Evolutionary conservation across 2,113 vertebrate genomes (phyloP), one percentile per base, ranked within the genome.

Genomic region (Gadus macrocephalus): DNA sequence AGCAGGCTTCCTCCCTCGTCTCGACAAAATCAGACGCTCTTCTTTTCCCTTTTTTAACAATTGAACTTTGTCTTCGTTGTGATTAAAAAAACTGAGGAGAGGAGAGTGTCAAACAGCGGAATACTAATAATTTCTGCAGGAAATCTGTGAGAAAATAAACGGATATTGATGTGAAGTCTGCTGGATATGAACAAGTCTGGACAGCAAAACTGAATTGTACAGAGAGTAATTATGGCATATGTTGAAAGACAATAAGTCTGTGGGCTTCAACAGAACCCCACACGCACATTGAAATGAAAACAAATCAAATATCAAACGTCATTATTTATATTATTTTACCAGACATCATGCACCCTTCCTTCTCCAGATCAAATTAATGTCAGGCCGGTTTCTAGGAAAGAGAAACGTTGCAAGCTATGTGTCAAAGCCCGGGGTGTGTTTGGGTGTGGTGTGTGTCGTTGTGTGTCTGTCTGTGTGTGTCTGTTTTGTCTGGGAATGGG

Each of bases 11-110:
- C 60, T 83, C 78, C 86, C 68, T 88, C 62, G 38, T 73, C 81
- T 86, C 77, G 83, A 79, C 85, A 85, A 85, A 84, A 87, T 84
- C 78, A 73, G 14, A 1, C 42, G 56, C 74, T 80, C 63, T 76
- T 67, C 71, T 71, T 15, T 22, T 19, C 60, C 28, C 35, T 67
- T 27, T 62, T 61, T 22, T 11, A 20, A 72, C 74, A 53, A 71
- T 69, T 64, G 69, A 11, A 69, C 80, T 83, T 82, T 70, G 67
- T 85, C 79, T 87, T 73, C 71, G 80, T 83, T 71, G 5, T 22
- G 3, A 28, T 53, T 28, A 78, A 86, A 78, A 49, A 49, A 49
- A 49, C 42, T 9, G 42, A 49, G 62, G 69, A 75, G 64, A 74
- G 77, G 53, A 63, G 31, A 64, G 70, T 77, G 70, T 64, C 74